phyloP scores from a whole-genome alignment of 92 coral and sea anemone genomes.

The Siderastrea radians region DNA sequence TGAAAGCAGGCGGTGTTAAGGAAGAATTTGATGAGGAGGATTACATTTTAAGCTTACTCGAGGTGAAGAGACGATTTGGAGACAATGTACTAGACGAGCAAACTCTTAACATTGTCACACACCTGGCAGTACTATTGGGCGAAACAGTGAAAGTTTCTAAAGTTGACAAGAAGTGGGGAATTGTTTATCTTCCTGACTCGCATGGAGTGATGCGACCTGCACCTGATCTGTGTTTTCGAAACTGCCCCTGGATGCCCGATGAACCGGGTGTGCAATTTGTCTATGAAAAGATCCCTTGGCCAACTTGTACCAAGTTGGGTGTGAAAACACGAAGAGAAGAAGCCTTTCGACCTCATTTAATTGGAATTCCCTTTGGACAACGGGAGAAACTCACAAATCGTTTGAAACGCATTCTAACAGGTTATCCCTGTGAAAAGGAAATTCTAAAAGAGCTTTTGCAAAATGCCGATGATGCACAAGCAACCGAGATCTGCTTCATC shows the following conservation, averaged over 20 bases:
- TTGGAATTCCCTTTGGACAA: slow-evolving; percentile 82
- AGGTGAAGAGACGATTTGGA: slow-evolving; percentile 28
- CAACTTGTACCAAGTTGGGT: slow-evolving; percentile 13
- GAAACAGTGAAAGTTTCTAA: not conserved
- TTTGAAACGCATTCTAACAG: slow-evolving; percentile 77
- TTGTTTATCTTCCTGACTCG: slow-evolving; percentile 68
- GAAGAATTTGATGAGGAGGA: slow-evolving; percentile 62
- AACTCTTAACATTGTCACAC: not conserved
- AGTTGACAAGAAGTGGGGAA: not conserved
- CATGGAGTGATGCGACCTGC: slow-evolving; percentile 51
- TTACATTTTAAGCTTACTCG: slow-evolving; percentile 46
- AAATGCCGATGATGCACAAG: slow-evolving; percentile 95
- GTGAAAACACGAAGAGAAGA: slow-evolving; percentile 73
- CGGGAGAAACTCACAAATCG: slow-evolving; percentile 85
- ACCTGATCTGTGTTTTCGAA: slow-evolving; percentile 60
- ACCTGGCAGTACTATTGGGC: slow-evolving; percentile 8
- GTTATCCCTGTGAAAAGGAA: slow-evolving; percentile 84
- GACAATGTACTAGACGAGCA: slow-evolving; percentile 13
- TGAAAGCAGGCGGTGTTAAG: slow-evolving; percentile 64
- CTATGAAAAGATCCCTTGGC: slow-evolving; percentile 52
- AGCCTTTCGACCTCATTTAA: slow-evolving; percentile 37
- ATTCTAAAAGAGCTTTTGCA: slow-evolving; percentile 92
- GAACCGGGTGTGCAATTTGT: slow-evolving; percentile 62
- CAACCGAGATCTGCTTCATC: slow-evolving; percentile 88
- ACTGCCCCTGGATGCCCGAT: slow-evolving; percentile 76